phyloP scores from a whole-genome alignment of 2,113 vertebrate species.

The Cnemophilus loriae region DNA sequence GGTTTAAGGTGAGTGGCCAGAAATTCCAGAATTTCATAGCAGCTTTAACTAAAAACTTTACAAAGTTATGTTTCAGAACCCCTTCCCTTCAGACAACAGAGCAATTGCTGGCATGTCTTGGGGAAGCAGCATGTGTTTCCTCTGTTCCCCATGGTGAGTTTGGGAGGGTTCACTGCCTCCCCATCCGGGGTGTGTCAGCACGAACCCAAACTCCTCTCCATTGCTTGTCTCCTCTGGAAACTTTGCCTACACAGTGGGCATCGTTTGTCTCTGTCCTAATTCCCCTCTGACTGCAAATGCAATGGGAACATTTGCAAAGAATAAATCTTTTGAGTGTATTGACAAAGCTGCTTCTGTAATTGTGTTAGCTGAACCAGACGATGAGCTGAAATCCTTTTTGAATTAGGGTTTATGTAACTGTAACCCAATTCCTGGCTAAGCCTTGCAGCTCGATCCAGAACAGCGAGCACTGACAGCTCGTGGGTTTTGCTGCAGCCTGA shows the following conservation, averaged over 20 bases:
- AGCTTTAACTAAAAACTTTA: not conserved
- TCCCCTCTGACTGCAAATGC: not conserved
- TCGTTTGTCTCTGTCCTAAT: not conserved
- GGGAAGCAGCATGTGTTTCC: not conserved
- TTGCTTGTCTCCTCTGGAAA: not conserved
- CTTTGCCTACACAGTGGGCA: not conserved
- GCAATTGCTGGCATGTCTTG: not conserved
- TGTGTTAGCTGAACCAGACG: constrained; percentile 26
- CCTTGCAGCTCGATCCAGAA: not conserved
- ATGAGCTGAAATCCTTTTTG: constrained; percentile 17
- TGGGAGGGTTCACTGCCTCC: not conserved
- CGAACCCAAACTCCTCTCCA: not conserved
- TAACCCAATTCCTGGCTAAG: constrained; percentile 17
- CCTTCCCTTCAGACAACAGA: not conserved
- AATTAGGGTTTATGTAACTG: constrained; percentile 36
- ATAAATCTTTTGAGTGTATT: constrained; percentile 29
- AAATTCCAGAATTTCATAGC: not conserved
- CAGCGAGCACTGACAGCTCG: not conserved
- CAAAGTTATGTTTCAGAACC: not conserved
- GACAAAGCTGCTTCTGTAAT: constrained; percentile 41
- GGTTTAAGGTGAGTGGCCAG: not conserved
- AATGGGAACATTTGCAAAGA: not conserved
- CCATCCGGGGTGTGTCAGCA: not conserved
- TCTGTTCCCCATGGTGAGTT: not conserved
- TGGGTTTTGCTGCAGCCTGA: not conserved